Evolutionary conservation across 2,888 invertebrate species (phyloP).

Genomic region (Watsonalla binaria): DNA sequence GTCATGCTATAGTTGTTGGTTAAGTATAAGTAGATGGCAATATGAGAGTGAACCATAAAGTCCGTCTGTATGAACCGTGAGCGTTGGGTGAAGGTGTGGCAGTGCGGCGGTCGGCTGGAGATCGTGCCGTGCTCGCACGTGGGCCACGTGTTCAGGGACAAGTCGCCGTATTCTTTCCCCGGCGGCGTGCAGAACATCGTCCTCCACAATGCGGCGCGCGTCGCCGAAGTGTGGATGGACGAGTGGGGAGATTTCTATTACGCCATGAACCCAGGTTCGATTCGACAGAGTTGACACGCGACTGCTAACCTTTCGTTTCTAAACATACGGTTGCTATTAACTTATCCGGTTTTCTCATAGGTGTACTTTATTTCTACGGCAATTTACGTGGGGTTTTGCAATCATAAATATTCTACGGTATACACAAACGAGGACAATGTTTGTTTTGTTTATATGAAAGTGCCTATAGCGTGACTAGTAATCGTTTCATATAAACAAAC

Average conservation of each 20-base stretch:
- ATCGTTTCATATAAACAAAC: too few species aligned
- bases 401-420: too few species aligned
- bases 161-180: slow-evolving; percentile 99
- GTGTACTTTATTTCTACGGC: too few species aligned
- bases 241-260: slow-evolving; percentile 99
- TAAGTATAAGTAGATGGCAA: not conserved
- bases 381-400: too few species aligned
- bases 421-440: too few species aligned
- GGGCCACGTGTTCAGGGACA: slow-evolving; percentile 98
- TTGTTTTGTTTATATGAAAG: too few species aligned
- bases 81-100: slow-evolving; percentile 85
- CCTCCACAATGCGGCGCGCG: slow-evolving; percentile 98
- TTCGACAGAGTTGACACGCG: slow-evolving; percentile 15
- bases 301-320: slow-evolving; percentile 35
- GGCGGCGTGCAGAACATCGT: slow-evolving; percentile 98
- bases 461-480: too few species aligned
- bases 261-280: slow-evolving; percentile 98
- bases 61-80: not conserved
- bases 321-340: slow-evolving; percentile 1
- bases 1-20: not conserved
- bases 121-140: slow-evolving; percentile 97
- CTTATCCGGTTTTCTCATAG: too few species aligned
- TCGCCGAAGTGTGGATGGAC: slow-evolving; percentile 99
- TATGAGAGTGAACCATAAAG: not conserved
- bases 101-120: slow-evolving; percentile 97